These are phyloP conservation scores for Mastigias papua DNA, from an alignment of 30 jellyfish, hydroid and myxozoan species.

Conservation along the genomic window DNA sequence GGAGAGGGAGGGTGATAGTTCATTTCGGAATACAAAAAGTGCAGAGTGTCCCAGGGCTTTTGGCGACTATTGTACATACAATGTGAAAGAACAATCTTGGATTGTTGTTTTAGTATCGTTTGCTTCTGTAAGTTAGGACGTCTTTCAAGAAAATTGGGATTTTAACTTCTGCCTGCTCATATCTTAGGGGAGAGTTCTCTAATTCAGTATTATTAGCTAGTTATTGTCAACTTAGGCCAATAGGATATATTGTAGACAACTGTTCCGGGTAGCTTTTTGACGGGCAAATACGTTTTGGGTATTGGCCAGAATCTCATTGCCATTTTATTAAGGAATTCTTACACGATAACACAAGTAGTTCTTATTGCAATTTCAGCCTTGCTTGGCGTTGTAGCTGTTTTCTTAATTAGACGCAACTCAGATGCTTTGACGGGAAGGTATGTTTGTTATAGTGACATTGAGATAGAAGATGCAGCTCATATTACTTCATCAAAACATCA, in stretches of 20 bases:
- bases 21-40: too few relatives aligned
- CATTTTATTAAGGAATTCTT: too few relatives aligned
- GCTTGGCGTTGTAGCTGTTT: slow-evolving; percentile 94
- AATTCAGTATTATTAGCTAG: too few relatives aligned
- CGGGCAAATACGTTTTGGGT: neutral
- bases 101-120: too few relatives aligned
- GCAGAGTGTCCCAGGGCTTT: too few relatives aligned
- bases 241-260: neutral
- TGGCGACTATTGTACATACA: too few relatives aligned
- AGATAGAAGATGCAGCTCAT: neutral
- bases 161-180: neutral
- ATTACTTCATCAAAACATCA: neutral
- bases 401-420: slow-evolving; percentile 92
- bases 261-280: neutral
- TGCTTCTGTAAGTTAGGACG: too few relatives aligned
- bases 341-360: too few relatives aligned
- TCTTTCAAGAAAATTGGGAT: too few relatives aligned
- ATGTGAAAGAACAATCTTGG: too few relatives aligned
- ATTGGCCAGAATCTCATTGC: too few relatives aligned
- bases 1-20: too few relatives aligned
- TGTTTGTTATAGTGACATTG: neutral
- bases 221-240: neutral
- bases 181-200: neutral
- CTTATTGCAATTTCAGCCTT: slow-evolving; percentile 60
- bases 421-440: slow-evolving; percentile 92